Percentiles rank a stretch among this genome's conserved stretches.
Conservation (phyloP, 2,113 vertebrate genomes). For the Neoarius graeffei region DNA sequence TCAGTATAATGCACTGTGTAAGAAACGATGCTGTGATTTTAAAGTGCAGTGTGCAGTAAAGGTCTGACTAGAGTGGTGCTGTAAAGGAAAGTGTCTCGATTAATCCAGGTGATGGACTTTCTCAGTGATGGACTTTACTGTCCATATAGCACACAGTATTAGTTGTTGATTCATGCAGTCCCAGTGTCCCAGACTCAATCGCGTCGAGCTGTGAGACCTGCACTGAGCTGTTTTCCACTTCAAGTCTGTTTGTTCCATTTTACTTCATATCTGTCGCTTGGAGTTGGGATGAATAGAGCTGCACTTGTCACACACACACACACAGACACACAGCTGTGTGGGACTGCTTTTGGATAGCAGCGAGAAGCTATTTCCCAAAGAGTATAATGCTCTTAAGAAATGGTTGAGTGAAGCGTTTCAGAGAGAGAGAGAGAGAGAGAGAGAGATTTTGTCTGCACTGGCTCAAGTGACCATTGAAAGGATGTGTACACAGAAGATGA, state of each 20-base stretch:
- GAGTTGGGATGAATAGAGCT: slow-evolving; percentile 37
- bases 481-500: slow-evolving; percentile 8
- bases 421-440: slow-evolving; percentile 19
- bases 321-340: slow-evolving; percentile 10
- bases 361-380: slow-evolving; percentile 45
- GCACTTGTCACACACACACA: background rate
- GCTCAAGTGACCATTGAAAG: slow-evolving; percentile 34
- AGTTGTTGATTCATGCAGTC: slow-evolving; percentile 18
- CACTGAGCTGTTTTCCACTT: slow-evolving; percentile 14
- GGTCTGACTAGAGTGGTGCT: background rate
- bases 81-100: background rate
- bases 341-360: slow-evolving; percentile 43
- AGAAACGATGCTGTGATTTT: background rate
- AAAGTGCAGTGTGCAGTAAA: too few species aligned
- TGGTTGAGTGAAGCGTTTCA: slow-evolving; percentile 34
- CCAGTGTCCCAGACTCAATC: slow-evolving; percentile 19
- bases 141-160: slow-evolving; percentile 4
- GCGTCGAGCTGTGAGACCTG: slow-evolving; percentile 6
- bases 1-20: too few species aligned
- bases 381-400: slow-evolving; percentile 42
- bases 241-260: slow-evolving; percentile 14
- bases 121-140: background rate
- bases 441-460: slow-evolving; percentile 36
- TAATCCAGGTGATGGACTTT: slow-evolving; percentile 4
- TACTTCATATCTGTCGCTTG: slow-evolving; percentile 23